Evolutionary conservation across 2,113 vertebrate species (phyloP).

Genomic region (Spermophilus dauricus): DNA sequence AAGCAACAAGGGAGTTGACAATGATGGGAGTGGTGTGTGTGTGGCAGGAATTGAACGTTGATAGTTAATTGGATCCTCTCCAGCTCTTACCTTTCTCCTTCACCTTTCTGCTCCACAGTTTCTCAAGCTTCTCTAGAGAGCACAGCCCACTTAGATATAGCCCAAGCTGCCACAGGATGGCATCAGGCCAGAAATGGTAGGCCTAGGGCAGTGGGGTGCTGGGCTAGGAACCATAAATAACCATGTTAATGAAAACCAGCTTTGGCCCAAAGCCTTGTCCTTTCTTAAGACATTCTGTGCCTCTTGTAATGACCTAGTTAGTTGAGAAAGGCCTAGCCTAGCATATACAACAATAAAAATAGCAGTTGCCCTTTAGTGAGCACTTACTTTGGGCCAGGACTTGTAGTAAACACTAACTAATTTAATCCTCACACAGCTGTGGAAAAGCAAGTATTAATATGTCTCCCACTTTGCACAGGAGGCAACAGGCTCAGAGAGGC

Average conservation of each 20-base stretch:
- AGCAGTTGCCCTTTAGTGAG: conserved; percentile 15
- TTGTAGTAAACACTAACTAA: conserved; percentile 34
- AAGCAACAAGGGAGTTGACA: conserved; percentile 38
- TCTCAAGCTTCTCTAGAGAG: conserved; percentile 58
- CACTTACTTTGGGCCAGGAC: not conserved
- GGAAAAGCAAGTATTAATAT: not conserved
- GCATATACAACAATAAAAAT: not conserved
- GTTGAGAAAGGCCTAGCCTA: not conserved
- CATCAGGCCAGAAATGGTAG: conserved; percentile 45
- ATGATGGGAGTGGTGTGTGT: not conserved
- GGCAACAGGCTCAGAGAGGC: not conserved
- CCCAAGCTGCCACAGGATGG: not conserved
- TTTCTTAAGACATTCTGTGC: conserved; percentile 64
- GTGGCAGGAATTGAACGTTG: not conserved
- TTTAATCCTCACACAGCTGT: not conserved
- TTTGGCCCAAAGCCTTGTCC: conserved; percentile 57
- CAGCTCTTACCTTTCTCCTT: conserved; percentile 49
- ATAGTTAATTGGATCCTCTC: not conserved
- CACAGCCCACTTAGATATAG: conserved; percentile 27
- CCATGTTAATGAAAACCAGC: conserved; percentile 69
- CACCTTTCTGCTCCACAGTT: not conserved
- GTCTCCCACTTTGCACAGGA: conserved; percentile 1
- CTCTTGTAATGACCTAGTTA: conserved; percentile 62
- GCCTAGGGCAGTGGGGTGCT: conserved; percentile 36
- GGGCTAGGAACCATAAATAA: conserved; percentile 69